phyloP scores from a whole-genome alignment of 2,113 vertebrate species.

The Quiscalus mexicanus region DNA sequence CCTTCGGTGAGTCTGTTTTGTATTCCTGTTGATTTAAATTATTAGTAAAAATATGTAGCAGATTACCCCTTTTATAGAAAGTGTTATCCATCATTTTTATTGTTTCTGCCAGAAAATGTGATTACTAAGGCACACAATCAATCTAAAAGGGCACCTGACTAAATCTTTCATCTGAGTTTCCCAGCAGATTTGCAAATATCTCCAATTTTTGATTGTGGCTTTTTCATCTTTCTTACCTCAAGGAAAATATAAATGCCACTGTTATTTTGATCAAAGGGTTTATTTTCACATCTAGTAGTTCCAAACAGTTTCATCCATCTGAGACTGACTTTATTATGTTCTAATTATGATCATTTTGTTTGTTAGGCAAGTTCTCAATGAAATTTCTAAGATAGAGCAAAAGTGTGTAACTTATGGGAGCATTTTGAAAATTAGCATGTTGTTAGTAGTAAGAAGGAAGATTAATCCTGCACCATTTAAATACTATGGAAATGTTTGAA shows the following conservation, averaged over 20 bases:
- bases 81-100: background rate
- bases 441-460: background rate
- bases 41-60: background rate
- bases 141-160: background rate
- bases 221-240: background rate
- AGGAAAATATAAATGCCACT: background rate
- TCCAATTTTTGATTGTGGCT: background rate
- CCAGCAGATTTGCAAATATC: background rate
- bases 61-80: background rate
- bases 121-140: background rate
- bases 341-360: background rate
- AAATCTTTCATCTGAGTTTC: background rate
- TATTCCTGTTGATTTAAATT: background rate
- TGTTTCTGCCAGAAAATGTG: background rate
- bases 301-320: background rate
- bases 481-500: background rate
- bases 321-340: background rate
- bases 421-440: background rate
- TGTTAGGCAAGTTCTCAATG: background rate
- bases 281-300: background rate
- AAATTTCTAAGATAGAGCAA: background rate
- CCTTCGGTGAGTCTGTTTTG: slow-evolving; percentile 76
- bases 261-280: background rate
- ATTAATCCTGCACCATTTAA: background rate
- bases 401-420: background rate